phyloP scores from a whole-genome alignment of 2,113 vertebrate genomes.

The Neodontobutis hainanensis region DNA sequence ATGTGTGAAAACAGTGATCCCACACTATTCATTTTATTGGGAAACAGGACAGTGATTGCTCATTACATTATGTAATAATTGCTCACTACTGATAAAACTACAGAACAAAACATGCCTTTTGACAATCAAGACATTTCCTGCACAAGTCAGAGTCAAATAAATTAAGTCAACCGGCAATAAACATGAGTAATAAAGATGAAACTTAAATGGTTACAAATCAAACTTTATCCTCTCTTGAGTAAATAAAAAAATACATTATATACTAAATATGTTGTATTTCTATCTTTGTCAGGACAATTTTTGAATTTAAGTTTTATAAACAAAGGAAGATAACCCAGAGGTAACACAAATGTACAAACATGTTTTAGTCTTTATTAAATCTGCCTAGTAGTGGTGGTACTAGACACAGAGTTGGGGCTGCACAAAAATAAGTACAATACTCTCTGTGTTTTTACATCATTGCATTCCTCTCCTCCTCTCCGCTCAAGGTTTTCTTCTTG shows the following conservation, averaged over 20 bases:
- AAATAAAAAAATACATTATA: slow-evolving; percentile 38
- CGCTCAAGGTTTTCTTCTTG: not conserved
- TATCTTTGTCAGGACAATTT: not conserved
- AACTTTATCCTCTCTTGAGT: slow-evolving; percentile 2
- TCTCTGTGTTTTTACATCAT: slow-evolving; percentile 60
- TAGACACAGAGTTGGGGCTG: not conserved
- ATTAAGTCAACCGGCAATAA: slow-evolving; percentile 40
- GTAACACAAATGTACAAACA: slow-evolving; percentile 15
- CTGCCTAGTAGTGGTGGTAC: not conserved
- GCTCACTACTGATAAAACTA: slow-evolving; percentile 2
- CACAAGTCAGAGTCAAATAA: slow-evolving; percentile 42
- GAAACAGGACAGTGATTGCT: slow-evolving; percentile 11
- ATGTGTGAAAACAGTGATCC: slow-evolving; percentile 27
- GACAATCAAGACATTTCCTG: not conserved
- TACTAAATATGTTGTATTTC: slow-evolving; percentile 16
- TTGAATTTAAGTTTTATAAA: not conserved
- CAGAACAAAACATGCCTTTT: not conserved
- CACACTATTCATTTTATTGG: slow-evolving; percentile 60
- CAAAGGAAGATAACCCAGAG: not conserved
- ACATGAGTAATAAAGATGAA: slow-evolving; percentile 33
- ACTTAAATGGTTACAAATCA: slow-evolving; percentile 31
- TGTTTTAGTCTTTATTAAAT: not conserved
- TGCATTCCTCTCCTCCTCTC: slow-evolving; percentile 44
- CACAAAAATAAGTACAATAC: not conserved
- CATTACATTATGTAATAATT: slow-evolving; percentile 16